phyloP scores from a whole-genome alignment of 2,888 invertebrate species.

The Apodemia duryi region DNA sequence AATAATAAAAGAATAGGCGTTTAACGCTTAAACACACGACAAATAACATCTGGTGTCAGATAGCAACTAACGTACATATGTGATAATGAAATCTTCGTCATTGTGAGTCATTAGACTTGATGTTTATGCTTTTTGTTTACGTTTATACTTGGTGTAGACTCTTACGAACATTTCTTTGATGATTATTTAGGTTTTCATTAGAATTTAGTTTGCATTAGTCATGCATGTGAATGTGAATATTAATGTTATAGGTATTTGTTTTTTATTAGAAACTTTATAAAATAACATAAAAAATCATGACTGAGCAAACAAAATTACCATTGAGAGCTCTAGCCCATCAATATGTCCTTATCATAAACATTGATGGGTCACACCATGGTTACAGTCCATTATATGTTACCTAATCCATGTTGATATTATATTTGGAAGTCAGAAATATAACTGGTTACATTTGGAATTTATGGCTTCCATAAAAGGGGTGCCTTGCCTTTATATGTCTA shows the following conservation, averaged over 20 bases:
- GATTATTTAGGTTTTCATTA: slow-evolving; percentile 51
- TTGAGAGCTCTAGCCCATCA: not conserved
- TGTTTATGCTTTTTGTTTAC: slow-evolving; percentile 75
- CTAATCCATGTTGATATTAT: not conserved
- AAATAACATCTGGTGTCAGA: slow-evolving; percentile 55
- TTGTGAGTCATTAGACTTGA: slow-evolving; percentile 71
- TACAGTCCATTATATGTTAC: not conserved
- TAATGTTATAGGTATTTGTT: not conserved
- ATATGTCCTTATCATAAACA: not conserved
- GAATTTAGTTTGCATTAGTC: slow-evolving; percentile 47
- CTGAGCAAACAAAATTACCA: not conserved
- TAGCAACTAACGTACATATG: slow-evolving; percentile 65
- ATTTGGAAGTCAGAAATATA: not conserved
- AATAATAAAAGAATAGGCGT: slow-evolving; percentile 35
- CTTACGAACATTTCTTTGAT: slow-evolving; percentile 39
- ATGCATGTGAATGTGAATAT: slow-evolving; percentile 45
- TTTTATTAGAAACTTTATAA: not conserved
- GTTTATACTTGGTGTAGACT: slow-evolving; percentile 46
- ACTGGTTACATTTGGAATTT: too few species aligned
- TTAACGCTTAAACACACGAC: slow-evolving; percentile 47
- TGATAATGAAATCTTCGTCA: slow-evolving; percentile 75
- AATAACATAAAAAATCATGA: not conserved
- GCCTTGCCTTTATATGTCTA: too few species aligned
- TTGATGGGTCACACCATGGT: too few species aligned
- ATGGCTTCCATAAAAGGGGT: too few species aligned